phyloP scores from a whole-genome alignment of 2,113 vertebrate genomes.

The Channa argus region DNA sequence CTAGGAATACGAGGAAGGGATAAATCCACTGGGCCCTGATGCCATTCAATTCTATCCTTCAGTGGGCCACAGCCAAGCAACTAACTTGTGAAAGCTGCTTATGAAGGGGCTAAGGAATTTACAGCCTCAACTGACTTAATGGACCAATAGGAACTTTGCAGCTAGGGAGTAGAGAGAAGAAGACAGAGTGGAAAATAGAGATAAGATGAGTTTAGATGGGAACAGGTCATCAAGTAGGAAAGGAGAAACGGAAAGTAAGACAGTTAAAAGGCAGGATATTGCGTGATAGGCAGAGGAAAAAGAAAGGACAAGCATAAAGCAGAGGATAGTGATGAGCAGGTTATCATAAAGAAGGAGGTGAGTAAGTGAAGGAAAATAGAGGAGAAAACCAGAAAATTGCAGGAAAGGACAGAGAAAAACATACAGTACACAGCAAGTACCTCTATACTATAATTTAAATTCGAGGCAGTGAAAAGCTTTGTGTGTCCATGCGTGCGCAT shows the following conservation, averaged over 20 bases:
- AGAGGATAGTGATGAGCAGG: slow-evolving; percentile 17
- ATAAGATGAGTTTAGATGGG: not conserved
- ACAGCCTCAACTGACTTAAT: slow-evolving; percentile 61
- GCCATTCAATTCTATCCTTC: slow-evolving; percentile 69
- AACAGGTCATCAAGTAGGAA: not conserved
- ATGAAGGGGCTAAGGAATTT: slow-evolving; percentile 58
- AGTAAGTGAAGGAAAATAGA: slow-evolving; percentile 16
- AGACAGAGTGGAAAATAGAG: not conserved
- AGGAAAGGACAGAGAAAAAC: not conserved
- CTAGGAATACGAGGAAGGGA: slow-evolving; percentile 60
- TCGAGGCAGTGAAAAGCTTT: not conserved
- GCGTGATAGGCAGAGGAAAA: slow-evolving; percentile 12
- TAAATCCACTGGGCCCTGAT: slow-evolving; percentile 62
- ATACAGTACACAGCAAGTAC: no score
- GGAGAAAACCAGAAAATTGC: not conserved
- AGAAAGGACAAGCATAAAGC: slow-evolving; percentile 18
- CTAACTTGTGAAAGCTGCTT: slow-evolving; percentile 73
- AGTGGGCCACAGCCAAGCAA: slow-evolving; percentile 65
- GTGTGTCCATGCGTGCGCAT: not conserved
- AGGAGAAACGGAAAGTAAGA: not conserved
- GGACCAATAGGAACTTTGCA: slow-evolving; percentile 52
- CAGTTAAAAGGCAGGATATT: not conserved
- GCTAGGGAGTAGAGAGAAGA: slow-evolving; percentile 14
- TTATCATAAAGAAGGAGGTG: not conserved
- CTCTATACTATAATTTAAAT: not conserved